phyloP scores from a whole-genome alignment of 1,140 invertebrate genomes.

The Colletes gigas region DNA sequence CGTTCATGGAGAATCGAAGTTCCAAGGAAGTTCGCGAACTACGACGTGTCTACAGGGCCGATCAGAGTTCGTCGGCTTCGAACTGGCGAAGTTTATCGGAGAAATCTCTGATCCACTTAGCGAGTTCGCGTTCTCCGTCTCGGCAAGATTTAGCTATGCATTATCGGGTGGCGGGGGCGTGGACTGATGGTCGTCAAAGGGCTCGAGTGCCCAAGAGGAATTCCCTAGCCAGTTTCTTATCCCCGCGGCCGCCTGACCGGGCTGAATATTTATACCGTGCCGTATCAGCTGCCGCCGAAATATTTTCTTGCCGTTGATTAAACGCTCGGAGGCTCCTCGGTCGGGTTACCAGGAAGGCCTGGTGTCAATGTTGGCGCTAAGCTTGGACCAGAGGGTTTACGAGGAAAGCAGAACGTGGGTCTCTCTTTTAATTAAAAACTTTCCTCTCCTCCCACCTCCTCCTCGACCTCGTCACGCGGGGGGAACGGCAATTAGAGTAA shows the following conservation, averaged over 20 bases:
- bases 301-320: constrained; percentile 39
- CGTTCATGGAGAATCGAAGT: neutral
- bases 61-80: neutral
- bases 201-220: neutral
- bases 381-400: constrained; percentile 2
- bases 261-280: neutral
- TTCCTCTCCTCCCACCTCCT: constrained; percentile 28
- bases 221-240: constrained; percentile 22
- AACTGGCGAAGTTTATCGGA: constrained; percentile 25
- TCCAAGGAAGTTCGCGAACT: neutral
- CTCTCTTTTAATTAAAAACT: constrained; percentile 70
- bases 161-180: constrained; percentile 17
- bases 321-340: constrained; percentile 2
- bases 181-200: constrained; percentile 19
- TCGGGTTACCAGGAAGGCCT: neutral
- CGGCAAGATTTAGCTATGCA: constrained; percentile 33
- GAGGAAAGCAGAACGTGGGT: constrained; percentile 4
- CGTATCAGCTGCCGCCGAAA: neutral
- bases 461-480: neutral
- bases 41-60: neutral
- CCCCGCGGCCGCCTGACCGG: neutral
- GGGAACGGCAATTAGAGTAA: constrained; percentile 58
- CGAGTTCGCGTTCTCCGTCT: neutral
- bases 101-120: constrained; percentile 46
- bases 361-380: constrained; percentile 11